phyloP scores from a whole-genome alignment of 2,888 invertebrate species.

The Heliconius cydno region DNA sequence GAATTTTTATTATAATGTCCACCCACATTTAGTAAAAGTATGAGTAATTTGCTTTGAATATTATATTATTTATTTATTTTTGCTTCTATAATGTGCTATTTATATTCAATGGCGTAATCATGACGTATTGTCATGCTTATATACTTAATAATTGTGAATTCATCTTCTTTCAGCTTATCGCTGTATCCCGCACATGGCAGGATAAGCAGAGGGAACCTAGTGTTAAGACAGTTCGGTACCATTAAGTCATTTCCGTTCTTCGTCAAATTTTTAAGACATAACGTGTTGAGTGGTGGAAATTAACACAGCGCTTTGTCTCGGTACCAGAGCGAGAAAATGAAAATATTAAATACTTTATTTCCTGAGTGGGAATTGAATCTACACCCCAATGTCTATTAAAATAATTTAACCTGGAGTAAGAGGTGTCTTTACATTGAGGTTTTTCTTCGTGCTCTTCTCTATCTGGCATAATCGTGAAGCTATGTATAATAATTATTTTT shows the following conservation, averaged over 20 bases:
- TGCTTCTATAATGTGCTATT: not conserved
- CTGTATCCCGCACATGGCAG: not conserved
- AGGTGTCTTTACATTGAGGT: no score
- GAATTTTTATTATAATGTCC: not conserved
- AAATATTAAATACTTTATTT: not conserved
- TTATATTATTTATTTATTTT: not conserved
- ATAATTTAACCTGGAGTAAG: no score
- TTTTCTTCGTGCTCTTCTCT: no score
- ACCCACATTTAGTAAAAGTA: not conserved
- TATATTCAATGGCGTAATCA: not conserved
- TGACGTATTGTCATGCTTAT: no score
- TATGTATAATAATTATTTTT: no score
- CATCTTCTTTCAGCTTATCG: not conserved
- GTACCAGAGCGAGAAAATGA: not conserved
- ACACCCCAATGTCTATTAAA: not conserved
- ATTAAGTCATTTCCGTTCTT: not conserved
- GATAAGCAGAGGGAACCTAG: not conserved
- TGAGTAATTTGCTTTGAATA: not conserved
- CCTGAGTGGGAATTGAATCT: not conserved
- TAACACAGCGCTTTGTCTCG: not conserved
- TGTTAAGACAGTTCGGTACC: not conserved
- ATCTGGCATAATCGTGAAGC: no score
- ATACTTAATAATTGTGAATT: fast-evolving
- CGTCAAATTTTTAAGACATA: not conserved
- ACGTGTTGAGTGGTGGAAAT: not conserved